These are phyloP conservation scores for Agonopterix alstromeriana DNA, from an alignment of 2,888 invertebrate species.

Conservation along the genomic window DNA sequence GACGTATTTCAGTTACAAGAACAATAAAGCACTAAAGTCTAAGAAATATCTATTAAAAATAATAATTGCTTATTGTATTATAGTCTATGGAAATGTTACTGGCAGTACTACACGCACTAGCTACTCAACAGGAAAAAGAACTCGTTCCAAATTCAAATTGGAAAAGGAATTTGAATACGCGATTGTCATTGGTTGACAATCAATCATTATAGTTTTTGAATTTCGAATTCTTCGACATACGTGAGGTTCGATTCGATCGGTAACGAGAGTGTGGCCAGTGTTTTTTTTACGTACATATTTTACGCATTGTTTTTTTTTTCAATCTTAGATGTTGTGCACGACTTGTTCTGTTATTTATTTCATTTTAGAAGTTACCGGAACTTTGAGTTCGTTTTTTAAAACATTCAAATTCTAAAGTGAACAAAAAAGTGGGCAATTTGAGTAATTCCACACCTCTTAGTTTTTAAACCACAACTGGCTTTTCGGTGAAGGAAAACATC, in stretches of 20 bases:
- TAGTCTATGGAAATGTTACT: constrained; percentile 47
- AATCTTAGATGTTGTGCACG: constrained; percentile 6
- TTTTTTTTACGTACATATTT: constrained; percentile 23
- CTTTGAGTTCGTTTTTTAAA: too few species aligned
- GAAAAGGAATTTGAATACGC: constrained; percentile 66
- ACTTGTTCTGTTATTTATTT: constrained; percentile 16
- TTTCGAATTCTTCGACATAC: constrained; percentile 61
- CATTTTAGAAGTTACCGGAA: too few species aligned
- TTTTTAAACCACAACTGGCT: too few species aligned
- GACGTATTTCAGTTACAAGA: not conserved
- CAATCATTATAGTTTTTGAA: constrained; percentile 72
- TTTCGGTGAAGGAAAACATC: too few species aligned
- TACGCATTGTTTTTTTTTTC: constrained; percentile 9
- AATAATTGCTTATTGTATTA: constrained; percentile 59
- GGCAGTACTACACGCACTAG: constrained; percentile 30
- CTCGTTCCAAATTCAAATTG: constrained; percentile 68
- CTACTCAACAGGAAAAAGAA: constrained; percentile 56
- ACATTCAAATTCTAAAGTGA: too few species aligned
- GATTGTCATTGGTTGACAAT: constrained; percentile 74
- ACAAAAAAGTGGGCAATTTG: too few species aligned
- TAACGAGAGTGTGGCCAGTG: constrained; percentile 42
- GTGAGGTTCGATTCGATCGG: constrained; percentile 54
- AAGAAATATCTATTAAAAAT: constrained; percentile 34
- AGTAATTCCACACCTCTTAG: too few species aligned
- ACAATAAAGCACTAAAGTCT: constrained; percentile 18